Evolutionary conservation across 2,113 vertebrate genomes (phyloP).

Genomic region (Labeo rohita): DNA sequence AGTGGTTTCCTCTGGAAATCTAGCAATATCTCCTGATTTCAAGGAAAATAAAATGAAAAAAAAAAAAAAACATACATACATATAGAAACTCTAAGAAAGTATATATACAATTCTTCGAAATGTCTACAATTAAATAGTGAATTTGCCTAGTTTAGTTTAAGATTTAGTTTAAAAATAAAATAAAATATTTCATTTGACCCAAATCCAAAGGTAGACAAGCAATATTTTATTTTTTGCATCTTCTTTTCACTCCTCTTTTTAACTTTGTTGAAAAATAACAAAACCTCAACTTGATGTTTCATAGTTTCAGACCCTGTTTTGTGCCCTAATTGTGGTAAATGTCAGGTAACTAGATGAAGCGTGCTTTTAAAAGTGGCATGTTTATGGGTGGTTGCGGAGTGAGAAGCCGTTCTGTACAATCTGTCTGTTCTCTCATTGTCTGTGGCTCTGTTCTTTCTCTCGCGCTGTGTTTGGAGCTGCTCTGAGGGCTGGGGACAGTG

Average conservation of each 20-base stretch:
- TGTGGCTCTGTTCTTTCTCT: neutral
- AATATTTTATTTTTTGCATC: too few relatives aligned
- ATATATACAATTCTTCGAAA: too few relatives aligned
- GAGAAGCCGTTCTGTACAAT: neutral
- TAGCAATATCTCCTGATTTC: too few relatives aligned
- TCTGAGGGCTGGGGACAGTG: neutral
- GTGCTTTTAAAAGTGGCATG: neutral
- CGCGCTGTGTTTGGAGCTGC: neutral
- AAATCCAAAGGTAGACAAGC: too few relatives aligned
- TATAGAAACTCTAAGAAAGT: too few relatives aligned
- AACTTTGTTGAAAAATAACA: neutral
- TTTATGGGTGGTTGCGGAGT: neutral
- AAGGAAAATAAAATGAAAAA: too few relatives aligned
- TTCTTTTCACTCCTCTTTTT: neutral
- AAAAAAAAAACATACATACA: too few relatives aligned
- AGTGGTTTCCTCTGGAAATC: too few relatives aligned
- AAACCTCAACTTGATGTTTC: neutral
- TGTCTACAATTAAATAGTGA: too few relatives aligned
- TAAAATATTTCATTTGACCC: too few relatives aligned
- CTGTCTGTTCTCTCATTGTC: neutral
- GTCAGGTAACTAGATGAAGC: neutral
- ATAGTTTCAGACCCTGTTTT: neutral
- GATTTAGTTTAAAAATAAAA: too few relatives aligned
- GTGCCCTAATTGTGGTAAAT: neutral
- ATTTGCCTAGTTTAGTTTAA: too few relatives aligned